These are phyloP conservation scores for Adineta ricciae DNA, from an alignment of 2,888 invertebrate genomes.

Conservation along the genomic window DNA sequence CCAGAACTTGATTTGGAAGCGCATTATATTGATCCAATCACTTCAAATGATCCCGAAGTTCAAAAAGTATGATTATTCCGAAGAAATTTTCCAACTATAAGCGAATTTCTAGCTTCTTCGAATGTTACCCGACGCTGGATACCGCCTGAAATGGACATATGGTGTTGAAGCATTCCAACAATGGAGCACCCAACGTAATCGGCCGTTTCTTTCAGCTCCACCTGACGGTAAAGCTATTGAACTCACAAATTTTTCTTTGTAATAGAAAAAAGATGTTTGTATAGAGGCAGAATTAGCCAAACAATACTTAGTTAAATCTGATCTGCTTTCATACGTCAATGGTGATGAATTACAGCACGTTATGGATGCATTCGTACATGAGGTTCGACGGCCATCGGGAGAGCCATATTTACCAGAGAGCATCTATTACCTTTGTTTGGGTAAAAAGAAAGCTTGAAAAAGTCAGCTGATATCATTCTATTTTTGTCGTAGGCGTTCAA, in stretches of 20 bases:
- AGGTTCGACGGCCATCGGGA: slow-evolving; percentile 79
- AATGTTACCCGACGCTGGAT: slow-evolving; percentile 17
- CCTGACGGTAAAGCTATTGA: neutral
- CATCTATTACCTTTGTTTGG: slow-evolving; percentile 79
- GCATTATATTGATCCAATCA: neutral
- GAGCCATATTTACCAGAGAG: slow-evolving; percentile 85
- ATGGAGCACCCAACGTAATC: neutral
- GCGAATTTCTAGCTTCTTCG: neutral
- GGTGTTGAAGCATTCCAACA: slow-evolving; percentile 19
- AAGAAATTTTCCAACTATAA: neutral
- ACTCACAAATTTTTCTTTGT: neutral
- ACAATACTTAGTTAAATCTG: neutral
- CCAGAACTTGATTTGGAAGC: slow-evolving; percentile 18
- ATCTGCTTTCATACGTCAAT: slow-evolving; percentile 11
- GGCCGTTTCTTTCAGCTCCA: neutral
- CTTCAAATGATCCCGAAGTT: slow-evolving; percentile 9
- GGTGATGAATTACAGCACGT: slow-evolving; percentile 71
- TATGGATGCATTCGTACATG: slow-evolving; percentile 74
- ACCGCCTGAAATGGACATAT: slow-evolving; percentile 15
- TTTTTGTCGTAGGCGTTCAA: slow-evolving; percentile 56
- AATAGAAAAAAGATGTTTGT: neutral
- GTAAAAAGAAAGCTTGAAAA: neutral
- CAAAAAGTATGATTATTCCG: neutral
- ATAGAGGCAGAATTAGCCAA: neutral
- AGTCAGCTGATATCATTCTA: neutral